Base-by-base conservation (phyloP, 2,113 vertebrate species). In the Albula goreensis region DNA sequence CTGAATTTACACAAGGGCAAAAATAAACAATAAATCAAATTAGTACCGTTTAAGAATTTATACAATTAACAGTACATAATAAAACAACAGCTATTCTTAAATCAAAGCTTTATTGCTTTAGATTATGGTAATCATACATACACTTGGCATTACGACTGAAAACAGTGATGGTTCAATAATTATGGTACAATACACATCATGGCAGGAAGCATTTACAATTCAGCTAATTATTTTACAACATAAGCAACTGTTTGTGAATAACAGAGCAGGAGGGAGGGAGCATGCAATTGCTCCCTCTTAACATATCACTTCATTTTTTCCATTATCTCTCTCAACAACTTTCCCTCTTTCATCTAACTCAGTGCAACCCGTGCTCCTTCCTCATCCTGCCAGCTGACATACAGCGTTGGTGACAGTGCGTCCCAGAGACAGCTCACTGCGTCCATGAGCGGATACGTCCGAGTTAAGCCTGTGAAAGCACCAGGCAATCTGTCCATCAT, bases 101-200 rank as follows among this genome's bases (percentile, higher is more conserved):
- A 91, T 93, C 89, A 93, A 93, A 92, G 91, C 92, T 95, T 96
- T 96, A 96, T 96, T 96, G 95, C 95, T 94, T 91, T 91, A 89
- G 93, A 94, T 93, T 90, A 94, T 94, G 94, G 91, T 89, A 83
- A 86, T 86, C 93, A 93, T 94, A 90, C 91, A 92, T 93, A 93
- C 92, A 90, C 87, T 93, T 92, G 90, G 91, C 90, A 87, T 90
- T 92, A 92, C 90, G 92, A 89, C 88, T 92, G 92, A 94, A 94
- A 94, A 94, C 93, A 92, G 91, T 91, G 87, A 90, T 93, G 91
- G 92, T 94, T 91, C 94, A 95, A 93, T 93, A 94, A 94, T 94
- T 94, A 95, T 94, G 86, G 89, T 93, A 94, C 93, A 95, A 90
- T 95, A 93, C 92, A 94, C 91, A 92, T 86, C 89, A 94, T 93